phyloP scores from a whole-genome alignment of 2,113 vertebrate genomes.

The Eonycteris spelaea region DNA sequence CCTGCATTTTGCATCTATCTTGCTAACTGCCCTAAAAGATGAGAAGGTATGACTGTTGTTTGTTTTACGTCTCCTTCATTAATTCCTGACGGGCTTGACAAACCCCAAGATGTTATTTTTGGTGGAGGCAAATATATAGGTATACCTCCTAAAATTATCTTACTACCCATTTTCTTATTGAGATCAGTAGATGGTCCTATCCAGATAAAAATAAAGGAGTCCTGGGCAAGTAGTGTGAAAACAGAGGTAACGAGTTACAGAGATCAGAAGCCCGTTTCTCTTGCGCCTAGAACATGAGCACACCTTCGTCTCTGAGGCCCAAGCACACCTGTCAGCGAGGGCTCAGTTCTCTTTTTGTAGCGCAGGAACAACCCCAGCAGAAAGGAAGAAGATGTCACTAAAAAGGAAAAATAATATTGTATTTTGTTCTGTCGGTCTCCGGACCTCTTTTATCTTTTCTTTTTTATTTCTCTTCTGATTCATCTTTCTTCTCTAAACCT shows the following conservation, averaged over 20 bases:
- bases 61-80: not conserved
- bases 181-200: not conserved
- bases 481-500: not conserved
- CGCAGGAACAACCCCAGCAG: too few relatives aligned
- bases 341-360: not conserved
- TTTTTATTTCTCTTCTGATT: not conserved
- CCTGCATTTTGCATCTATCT: conserved; percentile 47
- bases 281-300: not conserved
- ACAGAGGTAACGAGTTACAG: not conserved
- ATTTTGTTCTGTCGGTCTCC: not conserved
- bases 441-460: not conserved
- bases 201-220: not conserved
- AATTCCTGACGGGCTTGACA: not conserved
- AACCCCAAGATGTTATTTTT: not conserved
- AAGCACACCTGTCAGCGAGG: not conserved
- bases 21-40: conserved; percentile 58
- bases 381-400: not conserved
- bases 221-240: not conserved
- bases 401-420: not conserved
- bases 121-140: too few relatives aligned
- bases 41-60: conserved; percentile 56
- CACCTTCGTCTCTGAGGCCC: not conserved
- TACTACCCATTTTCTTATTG: not conserved
- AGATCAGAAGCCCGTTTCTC: not conserved
- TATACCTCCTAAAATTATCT: not conserved